Conservation (phyloP, 2,113 vertebrate genomes). For the Sciurus niger region DNA sequence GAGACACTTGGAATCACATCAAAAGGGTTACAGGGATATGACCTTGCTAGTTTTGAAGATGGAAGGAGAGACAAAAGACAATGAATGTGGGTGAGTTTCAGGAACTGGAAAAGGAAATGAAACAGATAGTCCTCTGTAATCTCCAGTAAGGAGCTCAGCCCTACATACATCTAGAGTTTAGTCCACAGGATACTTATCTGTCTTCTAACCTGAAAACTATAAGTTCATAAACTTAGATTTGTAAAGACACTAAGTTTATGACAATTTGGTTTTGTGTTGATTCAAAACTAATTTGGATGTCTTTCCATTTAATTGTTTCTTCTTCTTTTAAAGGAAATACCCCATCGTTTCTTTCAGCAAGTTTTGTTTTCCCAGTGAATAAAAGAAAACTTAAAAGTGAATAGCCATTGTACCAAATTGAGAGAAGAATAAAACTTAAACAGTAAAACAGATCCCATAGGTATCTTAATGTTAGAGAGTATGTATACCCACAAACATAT, state of each 20-base stretch:
- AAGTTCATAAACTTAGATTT: not conserved
- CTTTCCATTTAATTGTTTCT: not conserved
- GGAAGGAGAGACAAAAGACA: not conserved
- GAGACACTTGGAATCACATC: not conserved
- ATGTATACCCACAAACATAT: not conserved
- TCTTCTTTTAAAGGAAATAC: not conserved
- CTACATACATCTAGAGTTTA: not conserved
- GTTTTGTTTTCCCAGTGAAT: not conserved
- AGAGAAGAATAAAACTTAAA: not conserved
- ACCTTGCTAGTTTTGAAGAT: not conserved
- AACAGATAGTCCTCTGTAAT: rapidly evolving
- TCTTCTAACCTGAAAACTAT: not conserved
- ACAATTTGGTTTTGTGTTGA: not conserved
- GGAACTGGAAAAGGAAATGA: not conserved
- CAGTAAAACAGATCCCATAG: not conserved
- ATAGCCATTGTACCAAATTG: not conserved
- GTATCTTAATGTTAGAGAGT: not conserved
- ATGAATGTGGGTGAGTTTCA: too few species aligned
- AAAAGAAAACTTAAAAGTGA: not conserved
- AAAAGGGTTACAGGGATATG: not conserved
- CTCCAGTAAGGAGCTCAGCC: not conserved
- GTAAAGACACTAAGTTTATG: not conserved
- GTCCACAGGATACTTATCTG: too few species aligned
- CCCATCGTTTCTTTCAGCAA: not conserved
- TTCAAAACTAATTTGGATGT: not conserved